Percentiles rank a stretch among this genome's conserved stretches.
phyloP scores from a whole-genome alignment of 2,888 invertebrate genomes.

The Zelleria hepariella region DNA sequence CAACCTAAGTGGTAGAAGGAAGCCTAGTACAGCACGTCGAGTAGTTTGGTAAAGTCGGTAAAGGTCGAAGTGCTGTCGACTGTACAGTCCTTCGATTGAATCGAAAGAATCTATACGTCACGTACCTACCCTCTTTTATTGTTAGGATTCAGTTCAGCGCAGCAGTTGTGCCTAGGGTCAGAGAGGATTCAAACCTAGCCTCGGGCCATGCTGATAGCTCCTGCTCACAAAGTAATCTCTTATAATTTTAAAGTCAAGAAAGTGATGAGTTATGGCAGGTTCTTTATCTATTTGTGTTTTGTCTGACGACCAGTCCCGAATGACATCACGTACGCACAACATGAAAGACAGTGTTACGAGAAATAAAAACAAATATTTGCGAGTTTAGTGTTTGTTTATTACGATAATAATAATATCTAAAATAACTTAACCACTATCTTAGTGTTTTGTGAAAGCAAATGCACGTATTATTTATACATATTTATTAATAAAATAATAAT shows the following conservation, averaged over 20 bases:
- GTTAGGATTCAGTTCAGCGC: too few species aligned
- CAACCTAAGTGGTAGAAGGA: too few species aligned
- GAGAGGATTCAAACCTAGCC: too few species aligned
- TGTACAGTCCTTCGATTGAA: too few species aligned
- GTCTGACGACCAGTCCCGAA: background rate
- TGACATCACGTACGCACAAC: background rate
- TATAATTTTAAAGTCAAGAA: background rate
- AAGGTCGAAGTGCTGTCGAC: too few species aligned
- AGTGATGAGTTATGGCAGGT: background rate
- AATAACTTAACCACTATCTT: slow-evolving; percentile 28
- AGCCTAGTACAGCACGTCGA: too few species aligned
- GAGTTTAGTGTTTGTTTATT: slow-evolving; percentile 26
- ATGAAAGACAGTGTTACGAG: too few species aligned
- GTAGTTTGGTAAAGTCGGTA: too few species aligned
- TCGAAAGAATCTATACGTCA: too few species aligned
- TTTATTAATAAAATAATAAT: background rate
- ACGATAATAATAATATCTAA: slow-evolving; percentile 21
- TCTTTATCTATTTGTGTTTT: background rate
- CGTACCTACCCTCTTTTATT: too few species aligned
- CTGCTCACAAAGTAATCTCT: background rate
- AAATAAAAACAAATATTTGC: slow-evolving; percentile 11
- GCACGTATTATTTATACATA: background rate
- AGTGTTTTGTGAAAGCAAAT: slow-evolving; percentile 27
- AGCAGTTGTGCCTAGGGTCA: too few species aligned
- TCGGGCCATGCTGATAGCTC: background rate